Evolutionary conservation across 2,113 vertebrate species (phyloP), one percentile per base, ranked within the genome.

Genomic region (Plotosus lineatus): DNA sequence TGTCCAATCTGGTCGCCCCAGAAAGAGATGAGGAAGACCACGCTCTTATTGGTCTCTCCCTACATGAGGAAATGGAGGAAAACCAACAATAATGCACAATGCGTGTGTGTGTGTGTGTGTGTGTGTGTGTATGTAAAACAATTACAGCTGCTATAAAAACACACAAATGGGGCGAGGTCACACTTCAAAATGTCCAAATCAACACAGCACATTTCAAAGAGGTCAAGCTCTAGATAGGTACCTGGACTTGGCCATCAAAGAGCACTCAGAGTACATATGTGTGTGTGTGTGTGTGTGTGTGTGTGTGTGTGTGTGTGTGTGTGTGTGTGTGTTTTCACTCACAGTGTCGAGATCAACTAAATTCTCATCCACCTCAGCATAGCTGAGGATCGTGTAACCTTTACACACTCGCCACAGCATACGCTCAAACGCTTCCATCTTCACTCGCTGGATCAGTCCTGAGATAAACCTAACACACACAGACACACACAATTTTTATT

Each of bases 1-100:
- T 97, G 95, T 74, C 98, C 96, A 17, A 99, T 98, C 88, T 98
- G 96, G 76, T 99, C 98, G 31, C 98, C 98, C 97, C 97, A 99
- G 46, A 97, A 98, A 46, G 97, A 98, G 81, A 99, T 95, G 79
- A 98, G 92, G 86, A 99, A 99, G 66, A 97, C 97, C 9, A 96
- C 94, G 87, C 93, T 98, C 84, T 95, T 97, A 73, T 92, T 95
- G 82, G 92, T 92, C 88, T 98, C 95, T 0, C 96, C 96, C 97
- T 98, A 84, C 75, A 90, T 90, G 15, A 60, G 28, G 40, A 85
- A 36, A 86, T 14, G 82, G 38, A 75, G 26, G 55, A 7, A 50
- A 7, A 9, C 56, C 42, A 63, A 5, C 21, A 7, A 40, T 55
- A 42, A 66, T 1, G 17, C 76, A 77, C 28, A 26, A 17, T 44